Conservation (phyloP, 2,888 invertebrate genomes). For the Pherbina coryleti region DNA sequence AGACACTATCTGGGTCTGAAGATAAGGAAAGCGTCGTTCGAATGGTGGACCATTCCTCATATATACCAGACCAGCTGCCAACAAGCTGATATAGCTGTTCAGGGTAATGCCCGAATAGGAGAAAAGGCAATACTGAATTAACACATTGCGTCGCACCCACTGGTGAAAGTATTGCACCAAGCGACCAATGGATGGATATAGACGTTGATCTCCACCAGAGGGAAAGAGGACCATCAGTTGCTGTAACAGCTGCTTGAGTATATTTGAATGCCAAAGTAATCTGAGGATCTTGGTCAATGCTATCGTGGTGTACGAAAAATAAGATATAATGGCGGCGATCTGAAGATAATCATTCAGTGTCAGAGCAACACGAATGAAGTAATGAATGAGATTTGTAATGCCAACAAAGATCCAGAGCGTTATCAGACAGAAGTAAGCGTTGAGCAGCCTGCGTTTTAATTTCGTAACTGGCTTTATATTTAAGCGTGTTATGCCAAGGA, state of each 20-base stretch:
- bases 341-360: background rate
- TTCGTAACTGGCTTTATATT: background rate
- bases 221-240: background rate
- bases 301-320: background rate
- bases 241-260: background rate
- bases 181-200: background rate
- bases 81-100: background rate
- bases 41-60: background rate
- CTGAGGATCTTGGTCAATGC: background rate
- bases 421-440: background rate
- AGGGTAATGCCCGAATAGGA: background rate
- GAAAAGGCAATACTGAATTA: background rate
- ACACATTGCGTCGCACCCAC: background rate
- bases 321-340: background rate
- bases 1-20: background rate
- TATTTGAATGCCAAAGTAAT: background rate
- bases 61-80: background rate
- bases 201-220: background rate
- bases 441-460: background rate
- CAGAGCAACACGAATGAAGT: background rate
- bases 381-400: background rate
- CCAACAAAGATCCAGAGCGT: background rate
- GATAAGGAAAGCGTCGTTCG: background rate
- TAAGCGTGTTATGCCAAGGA: constrained; percentile 8
- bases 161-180: background rate